A percentile compares a stretch with the other conserved stretches of the same genome.
These are phyloP conservation scores for Cantharis nigra DNA, from an alignment of 2,888 invertebrate species.

Conservation along the genomic window DNA sequence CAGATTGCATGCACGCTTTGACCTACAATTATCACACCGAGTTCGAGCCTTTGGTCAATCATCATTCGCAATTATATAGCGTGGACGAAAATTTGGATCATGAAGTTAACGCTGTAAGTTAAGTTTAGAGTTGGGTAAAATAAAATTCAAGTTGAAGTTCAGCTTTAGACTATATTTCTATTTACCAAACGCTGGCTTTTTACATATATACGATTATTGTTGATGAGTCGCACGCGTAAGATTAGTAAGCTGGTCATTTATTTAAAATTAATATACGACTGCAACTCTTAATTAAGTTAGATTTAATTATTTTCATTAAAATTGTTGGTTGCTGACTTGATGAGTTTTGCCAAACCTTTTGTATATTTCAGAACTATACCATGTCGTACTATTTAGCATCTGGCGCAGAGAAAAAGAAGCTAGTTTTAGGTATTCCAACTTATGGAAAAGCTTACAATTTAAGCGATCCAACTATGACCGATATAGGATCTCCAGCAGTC, in stretches of 20 bases:
- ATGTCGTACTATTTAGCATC: background rate
- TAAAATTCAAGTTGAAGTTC: too few species aligned
- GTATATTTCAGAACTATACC: background rate
- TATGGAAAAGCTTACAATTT: background rate
- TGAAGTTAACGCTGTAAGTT: slow-evolving; percentile 88
- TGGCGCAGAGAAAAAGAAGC: background rate
- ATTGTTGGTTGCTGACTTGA: too few species aligned
- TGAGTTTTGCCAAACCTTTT: too few species aligned
- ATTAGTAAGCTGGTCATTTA: too few species aligned
- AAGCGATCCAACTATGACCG: background rate
- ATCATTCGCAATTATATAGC: slow-evolving; percentile 85
- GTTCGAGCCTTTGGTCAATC: slow-evolving; percentile 88
- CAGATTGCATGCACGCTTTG: slow-evolving; percentile 91
- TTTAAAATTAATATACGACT: too few species aligned
- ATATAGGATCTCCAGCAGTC: background rate
- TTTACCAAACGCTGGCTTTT: too few species aligned
- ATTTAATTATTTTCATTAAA: too few species aligned
- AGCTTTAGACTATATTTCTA: too few species aligned
- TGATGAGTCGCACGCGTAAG: too few species aligned
- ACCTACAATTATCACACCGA: slow-evolving; percentile 94
- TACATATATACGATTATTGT: too few species aligned
- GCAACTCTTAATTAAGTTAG: too few species aligned
- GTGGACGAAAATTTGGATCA: slow-evolving; percentile 84
- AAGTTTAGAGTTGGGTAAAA: too few species aligned
- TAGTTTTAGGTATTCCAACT: background rate